Conservation (phyloP, 2,888 invertebrate genomes). For the Ophion ventricosus region DNA sequence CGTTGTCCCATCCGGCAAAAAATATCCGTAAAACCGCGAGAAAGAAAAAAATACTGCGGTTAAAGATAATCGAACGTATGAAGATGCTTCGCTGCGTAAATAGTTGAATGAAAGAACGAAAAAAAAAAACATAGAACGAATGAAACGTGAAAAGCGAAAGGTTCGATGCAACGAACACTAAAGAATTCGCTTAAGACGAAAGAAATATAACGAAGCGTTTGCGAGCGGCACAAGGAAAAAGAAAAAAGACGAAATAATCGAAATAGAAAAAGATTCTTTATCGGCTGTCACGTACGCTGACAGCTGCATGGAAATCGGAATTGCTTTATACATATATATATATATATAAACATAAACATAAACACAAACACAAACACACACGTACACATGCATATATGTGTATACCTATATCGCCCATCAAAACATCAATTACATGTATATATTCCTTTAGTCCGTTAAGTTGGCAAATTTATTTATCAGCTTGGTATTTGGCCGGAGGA, state of each 20-base stretch:
- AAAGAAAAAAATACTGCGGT: constrained; percentile 23
- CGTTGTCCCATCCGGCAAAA: constrained; percentile 56
- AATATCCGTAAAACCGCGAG: constrained; percentile 46
- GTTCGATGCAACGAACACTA: constrained; percentile 41
- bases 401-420: constrained; percentile 28
- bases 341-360: constrained; percentile 26
- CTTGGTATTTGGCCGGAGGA: constrained; percentile 14
- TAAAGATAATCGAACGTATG: constrained; percentile 6
- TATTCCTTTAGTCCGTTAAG: constrained; percentile 58
- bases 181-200: constrained; percentile 37
- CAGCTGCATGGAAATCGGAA: constrained; percentile 81
- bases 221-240: constrained; percentile 47
- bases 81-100: neutral
- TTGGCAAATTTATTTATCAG: constrained; percentile 49
- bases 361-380: constrained; percentile 27
- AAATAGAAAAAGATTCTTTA: constrained; percentile 46
- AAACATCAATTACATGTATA: constrained; percentile 57
- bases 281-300: constrained; percentile 79
- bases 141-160: constrained; percentile 56
- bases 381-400: constrained; percentile 17
- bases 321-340: constrained; percentile 51
- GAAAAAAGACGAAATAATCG: constrained; percentile 4
- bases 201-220: constrained; percentile 28
- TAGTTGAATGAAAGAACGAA: constrained; percentile 14
- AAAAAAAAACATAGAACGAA: constrained; percentile 35